These are phyloP conservation scores for Drosophila equinoxialis DNA, from an alignment of 1,140 invertebrate genomes.

Conservation along the genomic window DNA sequence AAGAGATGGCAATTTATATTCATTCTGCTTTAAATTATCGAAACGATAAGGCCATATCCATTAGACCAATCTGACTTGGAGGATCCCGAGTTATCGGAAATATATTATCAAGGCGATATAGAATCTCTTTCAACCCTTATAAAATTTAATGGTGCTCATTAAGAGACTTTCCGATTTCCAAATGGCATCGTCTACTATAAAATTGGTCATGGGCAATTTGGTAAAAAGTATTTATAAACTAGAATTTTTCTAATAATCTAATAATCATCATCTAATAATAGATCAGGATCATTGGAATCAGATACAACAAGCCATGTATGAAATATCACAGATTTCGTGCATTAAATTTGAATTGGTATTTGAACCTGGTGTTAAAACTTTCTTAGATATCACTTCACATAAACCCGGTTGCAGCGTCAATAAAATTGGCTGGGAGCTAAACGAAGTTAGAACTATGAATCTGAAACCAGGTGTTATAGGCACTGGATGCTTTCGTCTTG, in stretches of 20 bases:
- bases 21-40: neutral
- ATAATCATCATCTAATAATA: no score
- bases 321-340: constrained; percentile 28
- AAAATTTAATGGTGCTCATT: constrained; percentile 85
- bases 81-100: constrained; percentile 38
- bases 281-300: constrained; percentile 1
- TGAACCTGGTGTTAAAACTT: neutral
- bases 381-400: constrained; percentile 23
- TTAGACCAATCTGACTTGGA: neutral
- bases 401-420: constrained; percentile 82
- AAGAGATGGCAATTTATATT: neutral
- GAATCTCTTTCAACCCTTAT: no score
- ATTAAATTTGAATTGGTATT: constrained; percentile 22
- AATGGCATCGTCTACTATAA: constrained; percentile 85
- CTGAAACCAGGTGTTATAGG: constrained; percentile 82
- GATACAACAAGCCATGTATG: constrained; percentile 18
- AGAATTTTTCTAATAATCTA: no score
- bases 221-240: constrained; percentile 10
- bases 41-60: neutral
- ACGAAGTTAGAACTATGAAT: constrained; percentile 83
- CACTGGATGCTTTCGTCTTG: constrained; percentile 84
- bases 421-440: constrained; percentile 83
- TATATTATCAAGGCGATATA: constrained; percentile 51
- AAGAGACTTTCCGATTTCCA: constrained; percentile 85
- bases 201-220: constrained; percentile 82